A percentile compares a stretch with the other conserved stretches of the same genome.
Conservation (phyloP, 2,888 invertebrate species). For the Nomada fucata region DNA sequence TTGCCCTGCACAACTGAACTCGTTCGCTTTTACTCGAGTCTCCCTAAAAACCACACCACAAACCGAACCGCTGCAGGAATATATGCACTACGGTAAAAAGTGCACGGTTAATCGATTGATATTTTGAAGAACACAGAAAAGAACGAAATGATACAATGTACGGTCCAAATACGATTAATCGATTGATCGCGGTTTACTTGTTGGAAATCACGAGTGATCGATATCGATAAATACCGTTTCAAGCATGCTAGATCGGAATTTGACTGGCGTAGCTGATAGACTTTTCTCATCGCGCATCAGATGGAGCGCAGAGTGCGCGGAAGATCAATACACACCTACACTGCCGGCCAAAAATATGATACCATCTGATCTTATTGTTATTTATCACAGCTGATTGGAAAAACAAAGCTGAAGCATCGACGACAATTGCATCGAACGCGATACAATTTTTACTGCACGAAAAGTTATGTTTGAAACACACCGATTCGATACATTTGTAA, state of each 20-base stretch:
- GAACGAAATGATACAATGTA: background rate
- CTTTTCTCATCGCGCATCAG: constrained; percentile 36
- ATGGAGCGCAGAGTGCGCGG: constrained; percentile 34
- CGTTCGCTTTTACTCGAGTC: constrained; percentile 30
- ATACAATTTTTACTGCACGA: background rate
- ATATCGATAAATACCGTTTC: constrained; percentile 2
- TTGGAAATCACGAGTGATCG: constrained; percentile 16
- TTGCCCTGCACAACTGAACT: constrained; percentile 22
- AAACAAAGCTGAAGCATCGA: background rate
- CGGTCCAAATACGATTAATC: background rate
- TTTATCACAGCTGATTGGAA: constrained; percentile 7
- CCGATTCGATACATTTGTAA: background rate
- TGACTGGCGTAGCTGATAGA: background rate
- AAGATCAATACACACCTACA: constrained; percentile 25
- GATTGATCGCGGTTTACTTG: background rate
- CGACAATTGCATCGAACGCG: background rate
- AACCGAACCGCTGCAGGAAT: background rate
- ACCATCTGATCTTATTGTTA: constrained; percentile 15
- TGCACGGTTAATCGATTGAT: background rate
- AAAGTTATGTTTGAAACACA: background rate
- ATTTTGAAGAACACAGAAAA: background rate
- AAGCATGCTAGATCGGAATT: constrained; percentile 17
- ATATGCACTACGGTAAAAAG: background rate
- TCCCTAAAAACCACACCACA: constrained; percentile 18
- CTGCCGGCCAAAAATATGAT: constrained; percentile 25